Evolutionary conservation across 2,797 vertebrate genomes (phyloP).

Genomic region (Anas bernieri): DNA sequence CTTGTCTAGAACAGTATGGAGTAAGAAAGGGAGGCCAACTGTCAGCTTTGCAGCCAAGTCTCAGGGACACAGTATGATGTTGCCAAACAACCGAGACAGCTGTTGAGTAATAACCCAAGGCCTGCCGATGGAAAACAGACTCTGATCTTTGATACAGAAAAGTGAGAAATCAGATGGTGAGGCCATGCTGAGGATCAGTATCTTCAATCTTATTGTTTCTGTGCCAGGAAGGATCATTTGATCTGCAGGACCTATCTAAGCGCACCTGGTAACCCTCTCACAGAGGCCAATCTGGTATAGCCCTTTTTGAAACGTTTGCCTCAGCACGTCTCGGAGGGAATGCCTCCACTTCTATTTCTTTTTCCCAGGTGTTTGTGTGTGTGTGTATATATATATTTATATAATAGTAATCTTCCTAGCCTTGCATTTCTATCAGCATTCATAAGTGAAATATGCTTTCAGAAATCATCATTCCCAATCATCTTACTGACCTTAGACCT

Average conservation of each 20-base stretch:
- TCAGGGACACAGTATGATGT: not conserved
- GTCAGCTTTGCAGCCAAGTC: not conserved
- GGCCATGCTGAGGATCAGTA: not conserved
- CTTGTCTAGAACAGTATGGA: not conserved
- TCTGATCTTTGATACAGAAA: not conserved
- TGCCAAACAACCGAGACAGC: not conserved
- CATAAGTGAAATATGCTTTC: not conserved
- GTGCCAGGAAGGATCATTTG: not conserved
- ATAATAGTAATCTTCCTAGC: not conserved
- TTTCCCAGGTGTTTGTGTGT: not conserved
- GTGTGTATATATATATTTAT: no score
- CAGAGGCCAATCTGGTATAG: not conserved
- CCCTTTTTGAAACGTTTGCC: not conserved
- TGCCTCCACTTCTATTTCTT: not conserved
- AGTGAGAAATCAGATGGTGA: not conserved
- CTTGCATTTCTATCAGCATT: not conserved
- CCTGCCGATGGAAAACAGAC: not conserved
- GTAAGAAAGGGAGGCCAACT: not conserved
- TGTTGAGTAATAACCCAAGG: not conserved
- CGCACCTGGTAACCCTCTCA: not conserved
- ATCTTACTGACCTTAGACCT: not conserved
- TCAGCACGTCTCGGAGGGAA: not conserved
- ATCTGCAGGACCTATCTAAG: not conserved
- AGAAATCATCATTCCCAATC: not conserved
- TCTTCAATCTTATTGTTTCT: not conserved